phyloP scores from a whole-genome alignment of 2,888 invertebrate genomes.

The Torymus tubicola region DNA sequence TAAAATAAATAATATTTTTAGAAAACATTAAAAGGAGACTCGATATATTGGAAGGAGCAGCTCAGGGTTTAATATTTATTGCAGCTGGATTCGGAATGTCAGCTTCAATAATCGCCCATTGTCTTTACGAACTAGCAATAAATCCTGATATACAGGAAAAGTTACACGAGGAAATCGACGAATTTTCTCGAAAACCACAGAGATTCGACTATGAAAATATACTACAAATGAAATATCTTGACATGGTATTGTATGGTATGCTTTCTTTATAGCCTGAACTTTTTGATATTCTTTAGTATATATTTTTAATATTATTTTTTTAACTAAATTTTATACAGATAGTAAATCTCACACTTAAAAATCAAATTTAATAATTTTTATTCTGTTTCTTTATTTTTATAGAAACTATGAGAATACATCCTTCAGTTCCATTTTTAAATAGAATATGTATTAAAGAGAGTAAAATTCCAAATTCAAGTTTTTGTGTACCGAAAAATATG shows the following conservation, averaged over 20 bases:
- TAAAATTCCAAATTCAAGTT: conserved; percentile 56
- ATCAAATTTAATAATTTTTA: not conserved
- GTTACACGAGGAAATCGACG: conserved; percentile 72
- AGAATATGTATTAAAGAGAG: conserved; percentile 67
- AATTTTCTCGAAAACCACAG: not conserved
- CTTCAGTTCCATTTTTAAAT: conserved; percentile 60
- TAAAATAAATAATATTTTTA: conserved; percentile 6
- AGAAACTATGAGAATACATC: conserved; percentile 67
- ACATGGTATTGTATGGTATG: conserved; percentile 40
- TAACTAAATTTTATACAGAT: no score
- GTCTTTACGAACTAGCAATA: conserved; percentile 74
- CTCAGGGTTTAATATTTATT: conserved; percentile 76
- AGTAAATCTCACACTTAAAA: no score
- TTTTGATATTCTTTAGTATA: no score
- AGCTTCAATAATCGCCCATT: conserved; percentile 76
- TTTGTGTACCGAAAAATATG: conserved; percentile 59
- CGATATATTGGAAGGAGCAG: conserved; percentile 59
- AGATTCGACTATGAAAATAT: conserved; percentile 15
- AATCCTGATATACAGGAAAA: conserved; percentile 72
- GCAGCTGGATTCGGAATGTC: conserved; percentile 77
- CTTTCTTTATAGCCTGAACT: no score
- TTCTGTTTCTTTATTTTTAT: not conserved
- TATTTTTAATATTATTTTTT: no score
- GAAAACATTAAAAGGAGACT: conserved; percentile 43
- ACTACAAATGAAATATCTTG: conserved; percentile 26